These are phyloP conservation scores for Dioctria rufipes DNA, from an alignment of 2,888 invertebrate species.

Conservation along the genomic window DNA sequence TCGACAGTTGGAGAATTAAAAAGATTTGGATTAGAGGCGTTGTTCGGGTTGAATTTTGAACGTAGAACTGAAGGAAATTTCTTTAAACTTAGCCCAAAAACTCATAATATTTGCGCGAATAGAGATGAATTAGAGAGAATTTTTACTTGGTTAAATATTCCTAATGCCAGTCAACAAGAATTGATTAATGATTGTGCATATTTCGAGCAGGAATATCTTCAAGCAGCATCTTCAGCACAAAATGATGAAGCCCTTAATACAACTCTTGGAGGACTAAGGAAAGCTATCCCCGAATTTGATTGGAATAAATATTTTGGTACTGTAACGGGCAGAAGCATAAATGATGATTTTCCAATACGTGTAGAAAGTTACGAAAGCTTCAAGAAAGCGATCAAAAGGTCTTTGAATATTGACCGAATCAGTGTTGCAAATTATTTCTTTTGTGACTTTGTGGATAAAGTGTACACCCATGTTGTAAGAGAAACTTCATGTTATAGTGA, in stretches of 20 bases:
- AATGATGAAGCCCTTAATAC: neutral
- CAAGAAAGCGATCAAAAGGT: neutral
- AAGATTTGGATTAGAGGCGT: slow-evolving; percentile 11
- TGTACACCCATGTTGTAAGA: neutral
- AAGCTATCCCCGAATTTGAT: neutral
- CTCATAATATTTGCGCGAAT: neutral
- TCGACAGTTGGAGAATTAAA: neutral
- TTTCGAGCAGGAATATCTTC: neutral
- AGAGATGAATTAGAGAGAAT: neutral
- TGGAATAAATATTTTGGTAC: slow-evolving; percentile 14
- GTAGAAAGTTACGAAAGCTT: neutral
- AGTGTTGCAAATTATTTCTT: slow-evolving; percentile 14
- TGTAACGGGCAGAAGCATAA: neutral
- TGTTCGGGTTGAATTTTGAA: neutral
- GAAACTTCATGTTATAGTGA: slow-evolving; percentile 13
- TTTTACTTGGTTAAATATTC: neutral
- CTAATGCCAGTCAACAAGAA: neutral
- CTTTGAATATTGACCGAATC: neutral
- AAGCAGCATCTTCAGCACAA: neutral
- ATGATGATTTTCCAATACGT: neutral
- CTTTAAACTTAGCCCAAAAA: neutral
- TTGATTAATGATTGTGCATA: neutral
- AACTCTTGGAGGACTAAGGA: neutral
- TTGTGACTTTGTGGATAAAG: neutral
- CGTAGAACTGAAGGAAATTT: neutral